phyloP scores from a whole-genome alignment of 2,888 invertebrate genomes.

The Acrocera orbiculus region DNA sequence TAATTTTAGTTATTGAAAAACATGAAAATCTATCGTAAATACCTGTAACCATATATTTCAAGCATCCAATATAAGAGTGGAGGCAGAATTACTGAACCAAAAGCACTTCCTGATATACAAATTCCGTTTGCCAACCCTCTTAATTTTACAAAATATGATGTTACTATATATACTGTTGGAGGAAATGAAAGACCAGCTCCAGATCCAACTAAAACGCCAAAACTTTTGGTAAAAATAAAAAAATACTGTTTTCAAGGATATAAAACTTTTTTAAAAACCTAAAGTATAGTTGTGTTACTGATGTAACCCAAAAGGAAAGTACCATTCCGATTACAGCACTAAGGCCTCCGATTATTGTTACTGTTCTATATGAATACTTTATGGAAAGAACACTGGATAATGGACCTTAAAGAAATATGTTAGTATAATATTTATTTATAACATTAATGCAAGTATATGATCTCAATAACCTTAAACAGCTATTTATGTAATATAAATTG shows the following conservation, averaged over 20 bases:
- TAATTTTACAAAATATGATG: conserved; percentile 62
- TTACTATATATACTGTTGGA: conserved; percentile 77
- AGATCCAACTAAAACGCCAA: conserved; percentile 63
- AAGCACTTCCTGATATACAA: conserved; percentile 74
- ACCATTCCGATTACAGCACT: conserved; percentile 73
- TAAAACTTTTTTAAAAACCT: conserved; percentile 36
- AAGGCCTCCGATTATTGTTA: conserved; percentile 65
- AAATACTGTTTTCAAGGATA: too few species aligned
- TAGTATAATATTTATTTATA: too few species aligned
- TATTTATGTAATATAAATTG: too few species aligned
- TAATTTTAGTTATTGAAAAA: neutral
- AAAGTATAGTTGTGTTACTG: conserved; percentile 60
- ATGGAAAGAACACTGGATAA: conserved; percentile 69
- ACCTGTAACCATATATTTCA: conserved; percentile 60
- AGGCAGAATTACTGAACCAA: conserved; percentile 71
- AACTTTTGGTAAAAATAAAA: conserved; percentile 35
- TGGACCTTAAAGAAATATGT: conserved; percentile 45
- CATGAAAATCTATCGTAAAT: conserved; percentile 14
- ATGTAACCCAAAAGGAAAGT: conserved; percentile 60
- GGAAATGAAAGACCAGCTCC: conserved; percentile 77
- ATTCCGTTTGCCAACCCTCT: conserved; percentile 73
- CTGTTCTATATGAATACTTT: conserved; percentile 66
- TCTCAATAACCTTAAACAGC: too few species aligned
- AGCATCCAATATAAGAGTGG: conserved; percentile 54
- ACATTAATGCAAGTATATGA: too few species aligned